phyloP scores from a whole-genome alignment of 2,888 invertebrate genomes.

The Drosophila neonasuta region DNA sequence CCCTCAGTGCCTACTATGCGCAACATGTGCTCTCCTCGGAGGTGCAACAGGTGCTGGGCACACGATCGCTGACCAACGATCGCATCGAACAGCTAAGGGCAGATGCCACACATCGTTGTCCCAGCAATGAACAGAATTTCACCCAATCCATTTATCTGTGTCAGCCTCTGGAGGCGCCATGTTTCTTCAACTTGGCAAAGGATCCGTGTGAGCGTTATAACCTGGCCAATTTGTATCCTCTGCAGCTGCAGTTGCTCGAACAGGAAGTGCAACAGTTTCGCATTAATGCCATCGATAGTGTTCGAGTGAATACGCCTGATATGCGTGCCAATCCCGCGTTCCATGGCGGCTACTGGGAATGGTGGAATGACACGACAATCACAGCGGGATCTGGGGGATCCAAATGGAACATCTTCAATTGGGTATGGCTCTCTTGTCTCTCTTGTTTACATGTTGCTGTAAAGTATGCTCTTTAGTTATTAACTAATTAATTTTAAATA shows the following conservation, averaged over 20 bases:
- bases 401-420: constrained; percentile 10
- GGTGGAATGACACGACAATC: constrained; percentile 82
- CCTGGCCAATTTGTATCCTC: constrained; percentile 73
- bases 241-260: constrained; percentile 80
- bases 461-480: not conserved
- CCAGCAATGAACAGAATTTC: constrained; percentile 40
- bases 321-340: constrained; percentile 83
- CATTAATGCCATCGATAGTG: constrained; percentile 81
- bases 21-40: constrained; percentile 70
- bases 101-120: constrained; percentile 72
- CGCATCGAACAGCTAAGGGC: constrained; percentile 65
- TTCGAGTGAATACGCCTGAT: constrained; percentile 83
- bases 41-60: constrained; percentile 62
- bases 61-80: constrained; percentile 38
- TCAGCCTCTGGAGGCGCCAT: constrained; percentile 79
- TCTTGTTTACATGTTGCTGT: constrained; percentile 2
- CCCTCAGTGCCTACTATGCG: constrained; percentile 65
- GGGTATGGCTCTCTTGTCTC: constrained; percentile 8
- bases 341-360: constrained; percentile 85
- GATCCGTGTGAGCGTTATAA: constrained; percentile 84
- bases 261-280: constrained; percentile 82
- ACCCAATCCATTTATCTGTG: constrained; percentile 64
- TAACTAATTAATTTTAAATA: not conserved
- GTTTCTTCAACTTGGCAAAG: constrained; percentile 83
- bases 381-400: not conserved